A percentile compares a stretch with the other conserved stretches of the same genome.
phyloP scores from a whole-genome alignment of 2,888 invertebrate species.

The Trissolcus japonicus region DNA sequence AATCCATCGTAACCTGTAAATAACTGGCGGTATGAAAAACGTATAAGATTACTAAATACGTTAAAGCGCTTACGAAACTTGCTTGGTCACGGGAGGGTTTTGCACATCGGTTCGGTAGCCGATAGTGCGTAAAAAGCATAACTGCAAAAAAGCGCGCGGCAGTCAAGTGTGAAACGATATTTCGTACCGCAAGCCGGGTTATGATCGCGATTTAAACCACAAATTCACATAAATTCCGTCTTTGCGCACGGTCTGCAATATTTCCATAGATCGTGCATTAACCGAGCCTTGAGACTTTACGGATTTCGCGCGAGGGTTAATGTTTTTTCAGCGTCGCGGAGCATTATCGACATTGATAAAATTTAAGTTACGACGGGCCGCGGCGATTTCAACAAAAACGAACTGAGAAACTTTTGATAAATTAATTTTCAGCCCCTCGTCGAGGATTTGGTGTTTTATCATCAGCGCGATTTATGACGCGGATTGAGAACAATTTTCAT shows the following conservation, averaged over 20 bases:
- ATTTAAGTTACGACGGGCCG: too few species aligned
- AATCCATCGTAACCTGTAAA: constrained; percentile 23
- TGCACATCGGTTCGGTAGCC: constrained; percentile 39
- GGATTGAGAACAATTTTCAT: constrained; percentile 43
- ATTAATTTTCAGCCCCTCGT: too few species aligned
- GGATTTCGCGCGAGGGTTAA: constrained; percentile 61
- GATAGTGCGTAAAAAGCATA: constrained; percentile 40
- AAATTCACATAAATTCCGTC: constrained; percentile 60
- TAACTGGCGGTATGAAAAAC: constrained; percentile 41
- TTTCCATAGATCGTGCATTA: constrained; percentile 60
- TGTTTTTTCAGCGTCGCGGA: constrained; percentile 49
- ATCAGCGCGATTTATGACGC: constrained; percentile 33
- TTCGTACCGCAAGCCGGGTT: constrained; percentile 49
- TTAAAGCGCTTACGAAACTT: constrained; percentile 53
- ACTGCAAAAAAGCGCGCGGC: constrained; percentile 39
- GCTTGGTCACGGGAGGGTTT: constrained; percentile 34
- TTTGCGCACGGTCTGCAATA: constrained; percentile 60
- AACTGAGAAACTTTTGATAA: too few species aligned
- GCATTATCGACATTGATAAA: too few species aligned
- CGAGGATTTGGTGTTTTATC: constrained; percentile 8
- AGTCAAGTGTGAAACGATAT: constrained; percentile 53
- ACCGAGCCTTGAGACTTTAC: constrained; percentile 56
- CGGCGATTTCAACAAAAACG: too few species aligned
- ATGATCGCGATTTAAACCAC: constrained; percentile 56
- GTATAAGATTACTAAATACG: constrained; percentile 39